These are phyloP conservation scores for Drosophila suboccidentalis DNA, from an alignment of 2,888 invertebrate genomes.

Conservation along the genomic window DNA sequence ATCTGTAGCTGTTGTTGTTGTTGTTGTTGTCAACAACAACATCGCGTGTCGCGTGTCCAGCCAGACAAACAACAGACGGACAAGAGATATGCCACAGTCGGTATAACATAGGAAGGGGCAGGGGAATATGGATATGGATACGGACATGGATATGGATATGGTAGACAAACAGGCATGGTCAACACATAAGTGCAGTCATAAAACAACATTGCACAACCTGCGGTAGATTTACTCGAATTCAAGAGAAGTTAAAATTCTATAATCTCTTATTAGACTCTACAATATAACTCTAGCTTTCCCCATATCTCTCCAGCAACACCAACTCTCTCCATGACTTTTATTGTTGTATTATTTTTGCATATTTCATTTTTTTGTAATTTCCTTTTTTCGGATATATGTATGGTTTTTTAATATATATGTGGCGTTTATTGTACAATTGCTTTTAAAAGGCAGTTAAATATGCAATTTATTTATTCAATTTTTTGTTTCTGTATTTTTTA, in stretches of 20 bases:
- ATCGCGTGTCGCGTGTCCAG: constrained; percentile 42
- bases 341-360: constrained; percentile 2
- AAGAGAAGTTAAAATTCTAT: background rate
- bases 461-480: constrained; percentile 19
- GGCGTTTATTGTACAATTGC: constrained; percentile 21
- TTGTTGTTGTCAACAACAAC: background rate
- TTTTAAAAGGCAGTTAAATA: constrained; percentile 31
- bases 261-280: background rate
- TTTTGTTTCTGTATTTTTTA: constrained; percentile 13
- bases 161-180: constrained; percentile 29
- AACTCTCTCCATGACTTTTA: constrained; percentile 1
- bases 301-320: constrained; percentile 3
- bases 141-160: background rate
- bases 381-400: background rate
- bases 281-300: background rate
- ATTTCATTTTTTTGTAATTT: constrained; percentile 27
- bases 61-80: constrained; percentile 24
- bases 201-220: constrained; percentile 20
- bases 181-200: constrained; percentile 55
- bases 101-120: background rate
- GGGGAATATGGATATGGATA: background rate
- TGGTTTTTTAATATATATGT: constrained; percentile 40
- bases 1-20: background rate
- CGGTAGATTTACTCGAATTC: constrained; percentile 29
- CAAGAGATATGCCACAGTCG: constrained; percentile 1